Base-by-base conservation (phyloP, 2,113 vertebrate species). In the Pogona vitticeps region DNA sequence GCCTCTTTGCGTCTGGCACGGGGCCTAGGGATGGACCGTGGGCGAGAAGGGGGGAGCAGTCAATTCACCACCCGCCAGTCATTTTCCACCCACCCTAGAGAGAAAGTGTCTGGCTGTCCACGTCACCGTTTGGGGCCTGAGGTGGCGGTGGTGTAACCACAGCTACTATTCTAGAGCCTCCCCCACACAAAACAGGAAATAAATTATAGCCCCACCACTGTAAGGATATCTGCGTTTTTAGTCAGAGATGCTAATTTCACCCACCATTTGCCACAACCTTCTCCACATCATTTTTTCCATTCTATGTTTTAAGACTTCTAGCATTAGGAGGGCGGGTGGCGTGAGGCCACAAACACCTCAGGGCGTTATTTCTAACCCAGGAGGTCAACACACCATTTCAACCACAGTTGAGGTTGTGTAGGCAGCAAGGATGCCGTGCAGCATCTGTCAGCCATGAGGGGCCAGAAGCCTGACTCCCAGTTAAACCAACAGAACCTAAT, bases 1-100 rank as follows among this genome's bases (percentile, higher is more conserved):
- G 98, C 89, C 95, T 99, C 94, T 98, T 99, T 58, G 95, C 95
- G 52, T 99, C 98, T 0, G 98, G 98, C 1, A 97, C 77, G 6
- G 97, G 95, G 23, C 98, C 98, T 99, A 76, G 36, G 26, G 59
- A 0, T 0, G 38, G 10, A 36, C 20, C 85, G 67, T 1, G 15
- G 15, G 8, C 56, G 2, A 21, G 58, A 38, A 76, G 13, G 2
- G 20, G 13, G 3, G 4, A 59, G 7, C 18, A 65, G 40, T 31
- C 42, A 38, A 12, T 20, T 2, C 13, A 1, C 3, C 1, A 8
- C 23, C 20, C 13, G 6, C 9, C 42, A 3, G 23, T 20, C 52
- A 28, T 20, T 9, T 46, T 46, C 18, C 2, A 38, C 52, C 28
- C 42, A 56, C 26, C 12, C 17, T 18, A 33, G 42, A 31, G 20